Base-by-base conservation (phyloP, 2,113 vertebrate genomes). In the Falco punctatus region DNA sequence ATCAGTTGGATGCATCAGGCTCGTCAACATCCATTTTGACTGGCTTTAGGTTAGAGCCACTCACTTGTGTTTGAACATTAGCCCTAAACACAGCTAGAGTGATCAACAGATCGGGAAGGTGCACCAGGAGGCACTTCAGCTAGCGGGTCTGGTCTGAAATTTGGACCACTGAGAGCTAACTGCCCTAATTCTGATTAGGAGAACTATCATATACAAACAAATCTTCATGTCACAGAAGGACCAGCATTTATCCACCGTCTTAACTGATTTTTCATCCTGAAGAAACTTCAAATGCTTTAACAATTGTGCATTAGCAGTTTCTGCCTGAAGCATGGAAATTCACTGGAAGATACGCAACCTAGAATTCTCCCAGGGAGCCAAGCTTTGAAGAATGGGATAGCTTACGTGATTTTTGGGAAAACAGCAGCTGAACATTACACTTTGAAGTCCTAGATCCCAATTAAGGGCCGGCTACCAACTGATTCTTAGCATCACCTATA, bases 1-100 rank as follows among this genome's bases (percentile, higher is more conserved):
- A 78, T 75, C 88, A 96, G 20, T 54, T 84, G 90, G 86, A 83
- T 66, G 83, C 93, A 96, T 79, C 75, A 82, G 62, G 32, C 75
- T 91, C 93, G 95, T 83, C 42, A n/a, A 95, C 27, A 96, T 19
- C 42, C 64, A 73, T 72, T 90, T 97, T 81, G 96, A 95, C 65
- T 91, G 78, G 69, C 77, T 71, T 73, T 85, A 86, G 91, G 74
- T 61, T 96, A 94, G 57, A 97, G 74, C 27, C 82, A 81, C 54
- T 94, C 64, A 58, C 44, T 65, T 83, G 83, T 78, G 88, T 75
- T 62, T 94, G 83, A 94, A 85, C 88, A 62, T 38, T 20, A 74
- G 33, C 48, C 59, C 72, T 52, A 15, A 85, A 55, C 18, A 69
- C 11, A 88, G 82, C 46, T 55, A 19, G 17, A 93, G 19, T 12